These are phyloP conservation scores for Tethya wilhelma DNA, from an alignment of 37 sponge, comb jelly and placozoan species.

Conservation along the genomic window DNA sequence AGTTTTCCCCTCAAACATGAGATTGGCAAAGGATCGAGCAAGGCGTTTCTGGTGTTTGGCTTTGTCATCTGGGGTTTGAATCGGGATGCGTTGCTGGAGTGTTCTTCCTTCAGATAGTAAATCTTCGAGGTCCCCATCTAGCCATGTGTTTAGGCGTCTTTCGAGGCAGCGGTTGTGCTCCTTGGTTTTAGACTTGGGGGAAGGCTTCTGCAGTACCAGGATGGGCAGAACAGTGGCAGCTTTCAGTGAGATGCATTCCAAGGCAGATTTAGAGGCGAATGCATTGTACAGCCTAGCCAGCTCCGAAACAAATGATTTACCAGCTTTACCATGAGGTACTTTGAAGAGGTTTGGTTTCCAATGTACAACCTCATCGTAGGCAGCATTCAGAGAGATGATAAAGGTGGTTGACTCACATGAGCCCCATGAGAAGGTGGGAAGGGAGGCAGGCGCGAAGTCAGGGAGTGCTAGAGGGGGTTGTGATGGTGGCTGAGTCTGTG, in stretches of 20 bases:
- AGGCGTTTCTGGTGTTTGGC: conserved; percentile 3
- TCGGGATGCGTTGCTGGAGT: not conserved
- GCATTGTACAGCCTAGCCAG: conserved; percentile 10
- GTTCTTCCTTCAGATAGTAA: not conserved
- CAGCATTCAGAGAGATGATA: conserved; percentile 4
- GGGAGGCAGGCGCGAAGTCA: not conserved
- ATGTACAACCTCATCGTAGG: conserved; percentile 26
- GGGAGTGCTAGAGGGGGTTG: too few species aligned
- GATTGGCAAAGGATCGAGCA: not conserved
- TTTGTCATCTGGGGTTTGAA: too few species aligned
- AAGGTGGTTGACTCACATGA: not conserved
- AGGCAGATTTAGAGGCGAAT: conserved; percentile 7
- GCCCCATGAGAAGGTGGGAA: conserved; percentile 15
- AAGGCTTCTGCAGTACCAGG: conserved; percentile 30
- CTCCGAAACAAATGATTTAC: conserved; percentile 17
- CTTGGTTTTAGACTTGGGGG: not conserved
- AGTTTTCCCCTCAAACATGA: conserved; percentile 1
- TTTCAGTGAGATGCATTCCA: conserved; percentile 16
- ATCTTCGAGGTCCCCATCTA: not conserved
- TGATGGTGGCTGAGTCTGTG: too few species aligned
- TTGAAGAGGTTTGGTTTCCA: conserved; percentile 2
- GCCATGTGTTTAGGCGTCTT: not conserved
- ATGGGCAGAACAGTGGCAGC: not conserved
- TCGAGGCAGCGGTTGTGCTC: not conserved
- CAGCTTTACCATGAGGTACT: conserved; percentile 23